Evolutionary conservation across 2,113 vertebrate genomes (phyloP), one percentile per base, ranked within the genome.

Genomic region (Tychaedon coryphoeus): DNA sequence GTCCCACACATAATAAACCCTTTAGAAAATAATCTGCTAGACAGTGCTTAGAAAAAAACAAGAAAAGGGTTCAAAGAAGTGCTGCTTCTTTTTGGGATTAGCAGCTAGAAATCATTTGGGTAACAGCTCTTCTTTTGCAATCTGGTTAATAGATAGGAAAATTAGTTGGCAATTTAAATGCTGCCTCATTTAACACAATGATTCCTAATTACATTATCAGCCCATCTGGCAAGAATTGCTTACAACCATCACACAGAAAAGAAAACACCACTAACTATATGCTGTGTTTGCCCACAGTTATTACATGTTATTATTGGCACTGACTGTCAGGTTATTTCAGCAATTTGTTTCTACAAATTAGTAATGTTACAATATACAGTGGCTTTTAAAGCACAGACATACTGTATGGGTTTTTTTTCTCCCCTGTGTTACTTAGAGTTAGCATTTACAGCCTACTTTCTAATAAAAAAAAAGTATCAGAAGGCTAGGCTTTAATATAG

Each of bases 161-260:
- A 99, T 99, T 98, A 99, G 98, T 94, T 97, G 97, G 98, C 98
- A 97, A 98, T 99, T 99, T 98, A 98, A 99, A 98, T 97, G 97
- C 95, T 87, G 98, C 95, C 97, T 98, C 98, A 97, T 98, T 99
- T 98, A 98, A 98, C 98, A 98, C 98, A 92, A 96, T 23, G 83
- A 97, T 97, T 97, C 97, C 98, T 98, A 99, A 99, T 99, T 98
- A 98, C 97, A 98, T 97, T 96, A 98, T 98, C 96, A 97, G 92
- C 97, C 97, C 98, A 98, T 97, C 98, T 98, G 96, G 95, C 88
- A 91, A 95, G 71, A 92, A 62, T 92, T 84, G 96, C 94, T 92
- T 15, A 95, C 87, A 90, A 86, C 78, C 74, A 56, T 81, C 81
- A 80, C 13, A 24, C 2, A 43, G 42, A n/a, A 77, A 91, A 88